Evolutionary conservation across 2,797 vertebrate genomes (phyloP).

Genomic region (Clarias laeviceps): DNA sequence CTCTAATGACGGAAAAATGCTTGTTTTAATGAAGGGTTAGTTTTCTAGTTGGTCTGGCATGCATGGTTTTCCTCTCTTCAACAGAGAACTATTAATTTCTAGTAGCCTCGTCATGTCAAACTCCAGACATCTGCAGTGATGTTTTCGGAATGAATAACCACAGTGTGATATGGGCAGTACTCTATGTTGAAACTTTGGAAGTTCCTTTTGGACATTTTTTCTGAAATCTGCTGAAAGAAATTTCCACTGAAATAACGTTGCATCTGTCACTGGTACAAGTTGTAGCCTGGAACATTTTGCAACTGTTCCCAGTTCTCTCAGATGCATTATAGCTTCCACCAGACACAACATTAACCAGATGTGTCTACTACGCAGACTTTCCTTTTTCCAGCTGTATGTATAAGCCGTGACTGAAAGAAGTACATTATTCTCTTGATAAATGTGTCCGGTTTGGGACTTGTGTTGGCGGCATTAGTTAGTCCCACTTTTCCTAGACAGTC

Average conservation of each 20-base stretch:
- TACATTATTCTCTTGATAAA: conserved; percentile 60
- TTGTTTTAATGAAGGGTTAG: neutral
- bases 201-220: neutral
- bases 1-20: conserved; percentile 7
- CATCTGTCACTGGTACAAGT: conserved; percentile 15
- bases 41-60: neutral
- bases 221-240: neutral
- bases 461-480: conserved; percentile 47
- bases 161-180: neutral
- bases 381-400: conserved; percentile 51
- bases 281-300: conserved; percentile 20
- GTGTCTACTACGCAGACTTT: conserved; percentile 67
- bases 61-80: neutral
- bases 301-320: conserved; percentile 34
- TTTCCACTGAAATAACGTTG: neutral
- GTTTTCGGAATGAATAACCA: conserved; percentile 24
- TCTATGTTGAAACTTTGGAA: neutral
- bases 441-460: conserved; percentile 52
- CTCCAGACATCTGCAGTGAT: conserved; percentile 14
- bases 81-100: neutral
- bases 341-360: conserved; percentile 74
- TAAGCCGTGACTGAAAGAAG: conserved; percentile 58
- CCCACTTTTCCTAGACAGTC: conserved; percentile 39
- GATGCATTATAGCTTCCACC: conserved; percentile 50
- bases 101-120: conserved; percentile 10